Evolutionary conservation across 2,113 vertebrate species (phyloP).

Genomic region (Eulemur macaco): DNA sequence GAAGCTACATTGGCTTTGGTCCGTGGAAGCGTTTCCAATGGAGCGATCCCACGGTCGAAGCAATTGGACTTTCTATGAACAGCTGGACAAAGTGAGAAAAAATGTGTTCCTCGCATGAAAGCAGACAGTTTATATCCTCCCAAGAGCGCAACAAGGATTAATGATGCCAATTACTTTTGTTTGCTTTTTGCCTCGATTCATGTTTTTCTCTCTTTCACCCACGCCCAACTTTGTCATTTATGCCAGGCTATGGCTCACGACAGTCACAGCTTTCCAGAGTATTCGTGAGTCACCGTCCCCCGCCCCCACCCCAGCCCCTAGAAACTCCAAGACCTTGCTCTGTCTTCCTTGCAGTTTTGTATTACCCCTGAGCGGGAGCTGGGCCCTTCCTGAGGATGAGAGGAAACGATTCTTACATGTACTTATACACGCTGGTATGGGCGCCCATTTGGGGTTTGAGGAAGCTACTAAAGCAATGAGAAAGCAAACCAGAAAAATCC

Average conservation of each 20-base stretch:
- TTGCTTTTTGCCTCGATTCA: conserved; percentile 9
- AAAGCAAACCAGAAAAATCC: background rate
- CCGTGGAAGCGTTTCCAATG: background rate
- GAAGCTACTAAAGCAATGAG: background rate
- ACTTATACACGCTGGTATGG: accelerated
- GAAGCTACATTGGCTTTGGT: background rate
- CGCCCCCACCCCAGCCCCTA: accelerated
- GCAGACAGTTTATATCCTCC: background rate
- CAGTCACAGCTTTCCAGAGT: background rate
- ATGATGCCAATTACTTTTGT: background rate
- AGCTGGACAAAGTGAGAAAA: background rate
- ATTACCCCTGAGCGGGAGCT: background rate
- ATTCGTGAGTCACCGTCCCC: background rate
- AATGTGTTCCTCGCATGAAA: background rate
- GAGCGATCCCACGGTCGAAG: background rate
- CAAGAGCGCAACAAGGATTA: background rate
- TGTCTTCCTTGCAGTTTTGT: background rate
- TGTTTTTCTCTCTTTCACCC: background rate
- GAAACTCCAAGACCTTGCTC: too few species aligned
- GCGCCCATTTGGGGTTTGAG: background rate
- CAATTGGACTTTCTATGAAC: background rate
- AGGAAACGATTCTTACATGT: background rate
- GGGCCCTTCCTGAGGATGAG: background rate
- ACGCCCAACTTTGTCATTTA: background rate
- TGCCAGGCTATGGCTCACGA: background rate